Evolutionary conservation across 1,140 invertebrate genomes (phyloP), one percentile per base, ranked within the genome.

Genomic region (Thaumetopoea pityocampa): DNA sequence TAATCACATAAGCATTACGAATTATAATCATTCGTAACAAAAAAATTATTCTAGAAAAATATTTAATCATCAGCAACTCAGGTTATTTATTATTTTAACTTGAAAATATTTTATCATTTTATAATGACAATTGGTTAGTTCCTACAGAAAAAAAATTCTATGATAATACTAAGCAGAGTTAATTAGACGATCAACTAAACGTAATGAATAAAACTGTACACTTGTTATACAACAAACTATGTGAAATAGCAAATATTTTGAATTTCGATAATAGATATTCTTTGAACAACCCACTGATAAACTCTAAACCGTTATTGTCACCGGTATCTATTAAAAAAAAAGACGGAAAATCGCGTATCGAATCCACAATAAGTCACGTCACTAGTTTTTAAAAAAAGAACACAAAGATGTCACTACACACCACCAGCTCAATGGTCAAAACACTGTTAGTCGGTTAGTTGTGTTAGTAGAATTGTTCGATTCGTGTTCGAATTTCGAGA

Each of bases 241-340:
- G 17, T 5, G 9, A 41, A 41, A 30, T 19, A 38, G 15, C 17
- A 16, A n/a, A 41, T 15, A 23, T 59, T 60, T 51, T 50, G 43
- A 44, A 55, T 42, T 42, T 9, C 18, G 19, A 49, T n/a, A n/a
- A n/a, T n/a, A 43, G 36, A 49, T 41, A 12, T 32, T 16, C 37
- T 30, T 32, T 32, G 10, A 41, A 28, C 15, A 1, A 32, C 14
- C 42, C 51, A 58, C 45, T 51, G 41, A 47, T 43, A 34, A 41
- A 41, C 24, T 5, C 45, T 36, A 52, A 49, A 64, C 66, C 60
- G 67, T 67, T 70, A 68, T 36, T 65, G 73, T 66, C 57, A 64
- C 62, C 55, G 61, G 51, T 45, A 59, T 54, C 57, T 58, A 28
- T 60, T n/a, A n/a, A n/a, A 57, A 54, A 54, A 11, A 20, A 10